phyloP scores from a whole-genome alignment of 2,797 vertebrate species.

The Clarias platycephalus region DNA sequence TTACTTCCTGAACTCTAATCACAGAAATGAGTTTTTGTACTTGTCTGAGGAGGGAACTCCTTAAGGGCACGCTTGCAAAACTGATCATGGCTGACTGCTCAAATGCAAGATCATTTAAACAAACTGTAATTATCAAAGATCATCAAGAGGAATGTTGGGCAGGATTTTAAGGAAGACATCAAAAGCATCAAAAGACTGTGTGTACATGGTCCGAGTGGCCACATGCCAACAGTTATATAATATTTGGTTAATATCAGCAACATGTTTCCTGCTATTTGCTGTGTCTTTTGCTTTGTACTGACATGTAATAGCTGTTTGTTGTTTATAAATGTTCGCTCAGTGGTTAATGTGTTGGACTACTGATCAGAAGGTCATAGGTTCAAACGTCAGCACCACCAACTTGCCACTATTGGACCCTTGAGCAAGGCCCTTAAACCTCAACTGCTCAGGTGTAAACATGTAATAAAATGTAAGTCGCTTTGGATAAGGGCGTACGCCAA shows the following conservation, averaged over 20 bases:
- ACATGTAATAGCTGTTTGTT: not conserved
- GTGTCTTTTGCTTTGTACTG: not conserved
- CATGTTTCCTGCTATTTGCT: not conserved
- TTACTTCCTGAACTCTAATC: not conserved
- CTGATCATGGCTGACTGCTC: not conserved
- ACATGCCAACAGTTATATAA: not conserved
- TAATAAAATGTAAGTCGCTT: too few species aligned
- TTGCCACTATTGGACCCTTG: too few species aligned
- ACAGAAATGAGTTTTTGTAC: not conserved
- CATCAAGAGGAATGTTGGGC: not conserved
- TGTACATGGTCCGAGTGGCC: not conserved
- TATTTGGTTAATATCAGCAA: not conserved
- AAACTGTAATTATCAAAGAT: not conserved
- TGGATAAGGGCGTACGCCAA: too few species aligned
- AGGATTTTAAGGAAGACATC: not conserved
- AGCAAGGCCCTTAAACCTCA: too few species aligned
- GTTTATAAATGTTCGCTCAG: too few species aligned
- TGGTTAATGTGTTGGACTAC: too few species aligned
- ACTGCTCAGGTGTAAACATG: too few species aligned
- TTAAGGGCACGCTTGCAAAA: too few species aligned
- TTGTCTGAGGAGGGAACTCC: not conserved
- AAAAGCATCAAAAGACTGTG: not conserved
- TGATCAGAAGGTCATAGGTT: too few species aligned
- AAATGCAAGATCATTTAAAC: not conserved
- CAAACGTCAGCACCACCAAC: too few species aligned